Base-by-base conservation (phyloP, 2,888 invertebrate genomes). In the Ommatoiulus sabulosus region DNA sequence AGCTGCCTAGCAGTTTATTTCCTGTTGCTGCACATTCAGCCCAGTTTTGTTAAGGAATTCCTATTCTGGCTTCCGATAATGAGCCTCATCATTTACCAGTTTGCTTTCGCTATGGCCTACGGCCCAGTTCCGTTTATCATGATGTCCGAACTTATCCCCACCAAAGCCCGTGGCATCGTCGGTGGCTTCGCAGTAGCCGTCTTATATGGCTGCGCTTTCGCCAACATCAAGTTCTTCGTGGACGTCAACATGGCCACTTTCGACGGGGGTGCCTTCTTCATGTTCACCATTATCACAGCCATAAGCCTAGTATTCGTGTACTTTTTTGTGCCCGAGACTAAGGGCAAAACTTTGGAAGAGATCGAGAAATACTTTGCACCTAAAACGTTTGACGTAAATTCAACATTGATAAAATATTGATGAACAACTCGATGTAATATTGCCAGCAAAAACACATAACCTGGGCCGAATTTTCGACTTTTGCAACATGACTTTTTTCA, bases 81-180 rank as follows among this genome's bases (percentile, higher is more conserved):
- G 0, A 95, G 96, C 44, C 92, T 97, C 35, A 96, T 96, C 84
- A 90, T 96, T 3, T 97, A 96, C 92, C 95, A 97, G 24, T 92
- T 96, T 35, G 95, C 96, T 85, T 97, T 97, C 93, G 96, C 97
- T 0, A 91, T 97, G 72, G 96, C 96, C 15, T 95, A 96, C 91
- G 97, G 97, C 0, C 96, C 97, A 0, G 95, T 97, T 86, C 96
- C 97, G 0, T 97, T 96, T 96, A 94, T 97, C 94, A 96, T 97
- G 91, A 95, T 96, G 94, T 88, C 91, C 0, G 97, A 97, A 91
- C 92, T 97, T 24, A 95, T 97, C 92, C 93, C 97, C 44, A 93
- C 95, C 0, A 95, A 96, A 90, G 95, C 92, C 87, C 91, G 93
- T 89, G 97, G 97, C 0, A 96, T 96, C 0, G 10, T 52, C 10